Base-by-base conservation (phyloP, 2,888 invertebrate species). In the Cordilura impudica region DNA sequence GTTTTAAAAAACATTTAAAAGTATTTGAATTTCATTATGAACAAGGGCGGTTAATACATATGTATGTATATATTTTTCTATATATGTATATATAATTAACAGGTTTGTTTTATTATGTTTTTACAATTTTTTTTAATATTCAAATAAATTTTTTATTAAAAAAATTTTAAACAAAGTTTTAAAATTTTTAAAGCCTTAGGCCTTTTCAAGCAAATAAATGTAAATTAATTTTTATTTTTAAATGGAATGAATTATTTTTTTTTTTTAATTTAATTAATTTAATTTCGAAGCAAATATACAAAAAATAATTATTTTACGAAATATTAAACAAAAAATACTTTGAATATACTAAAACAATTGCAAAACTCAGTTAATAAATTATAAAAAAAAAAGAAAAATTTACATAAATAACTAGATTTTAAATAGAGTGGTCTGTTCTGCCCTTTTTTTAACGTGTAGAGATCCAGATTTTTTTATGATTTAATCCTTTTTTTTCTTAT, bases 71-170 rank as follows among this genome's bases (percentile, higher is more conserved):
- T 72, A 51, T 43, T 23, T 56, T 43, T 65, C n/a, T 10, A 29
- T 58, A 45, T 63, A 58, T 26, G 10, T 77, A 49, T 69, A 53
- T 78, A 71, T 79, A 79, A 79, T 75, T 71, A 79, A 79, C 79
- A 79, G 79, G 66, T 79, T 51, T 78, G 73, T 19, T 69, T 67
- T 51, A 14, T 53, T 21, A 12, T 45, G 35, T 66, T 69, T 43
- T 39, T 35, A 14, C 21, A 18, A 39, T 26, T 43, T 35, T 14
- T 29, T 54, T 66, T 16, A 12, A 53, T 39, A n/a, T 47, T 53
- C 21, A 26, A 19, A 47, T 39, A 51, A 23, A 54, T 18, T 63
- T 63, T 45, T 56, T 66, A 61, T 74, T 53, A 63, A 43, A 35
- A 51, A 23, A 31, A n/a, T 12, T 60, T 35, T 70, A 16, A 16